These are phyloP conservation scores for Chalcis sispes DNA, from an alignment of 2,888 invertebrate species.

Conservation along the genomic window DNA sequence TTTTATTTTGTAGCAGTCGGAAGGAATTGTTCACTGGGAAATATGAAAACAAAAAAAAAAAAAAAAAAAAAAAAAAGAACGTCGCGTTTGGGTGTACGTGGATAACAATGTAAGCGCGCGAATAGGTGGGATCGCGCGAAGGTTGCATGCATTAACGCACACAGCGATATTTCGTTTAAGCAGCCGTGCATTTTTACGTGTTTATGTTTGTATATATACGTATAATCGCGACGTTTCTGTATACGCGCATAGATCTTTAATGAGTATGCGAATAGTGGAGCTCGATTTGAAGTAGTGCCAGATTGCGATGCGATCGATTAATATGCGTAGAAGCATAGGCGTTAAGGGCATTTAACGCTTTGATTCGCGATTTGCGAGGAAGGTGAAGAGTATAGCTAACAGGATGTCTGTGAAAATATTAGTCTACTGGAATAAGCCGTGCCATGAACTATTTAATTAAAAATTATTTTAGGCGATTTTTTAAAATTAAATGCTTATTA, in stretches of 20 bases:
- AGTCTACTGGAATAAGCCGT: no score
- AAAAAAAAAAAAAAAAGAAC: no score
- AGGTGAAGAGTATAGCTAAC: background rate
- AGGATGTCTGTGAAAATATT: background rate
- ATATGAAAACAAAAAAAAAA: no score
- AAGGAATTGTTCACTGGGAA: slow-evolving; percentile 3
- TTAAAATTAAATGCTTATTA: no score
- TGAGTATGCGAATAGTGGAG: background rate
- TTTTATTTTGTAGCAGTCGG: background rate
- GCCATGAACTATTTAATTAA: no score
- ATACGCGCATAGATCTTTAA: no score
- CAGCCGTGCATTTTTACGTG: background rate
- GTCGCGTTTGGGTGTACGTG: background rate
- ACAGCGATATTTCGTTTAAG: slow-evolving; percentile 20
- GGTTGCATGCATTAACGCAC: slow-evolving; percentile 22
- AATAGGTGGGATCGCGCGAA: background rate
- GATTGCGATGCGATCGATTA: background rate
- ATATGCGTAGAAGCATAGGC: slow-evolving; percentile 18
- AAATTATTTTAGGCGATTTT: no score
- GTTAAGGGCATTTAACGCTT: background rate
- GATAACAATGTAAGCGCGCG: background rate
- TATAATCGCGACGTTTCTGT: background rate
- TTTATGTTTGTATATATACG: background rate
- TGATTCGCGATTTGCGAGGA: background rate
- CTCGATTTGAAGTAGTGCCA: slow-evolving; percentile 19